A percentile compares a stretch with the other conserved stretches of the same genome.
phyloP scores from a whole-genome alignment of 2,113 vertebrate species.

The Ictidomys tridecemlineatus region DNA sequence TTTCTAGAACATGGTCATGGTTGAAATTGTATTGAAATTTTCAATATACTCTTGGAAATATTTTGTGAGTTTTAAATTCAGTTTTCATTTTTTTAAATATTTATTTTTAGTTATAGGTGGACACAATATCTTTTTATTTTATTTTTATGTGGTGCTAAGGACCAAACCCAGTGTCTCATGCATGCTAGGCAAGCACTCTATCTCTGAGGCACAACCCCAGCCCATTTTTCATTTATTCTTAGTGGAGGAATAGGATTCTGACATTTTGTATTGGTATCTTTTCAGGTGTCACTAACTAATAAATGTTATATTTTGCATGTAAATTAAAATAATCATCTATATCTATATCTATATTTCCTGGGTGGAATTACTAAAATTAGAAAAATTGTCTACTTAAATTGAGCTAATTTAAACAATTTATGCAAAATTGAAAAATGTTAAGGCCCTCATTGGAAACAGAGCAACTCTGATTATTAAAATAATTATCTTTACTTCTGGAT shows the following conservation, averaged over 20 bases:
- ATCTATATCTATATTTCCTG: neutral
- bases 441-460: neutral
- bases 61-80: neutral
- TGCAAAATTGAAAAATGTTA: neutral
- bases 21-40: constrained; percentile 28
- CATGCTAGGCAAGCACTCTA: too few relatives aligned
- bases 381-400: neutral
- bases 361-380: neutral
- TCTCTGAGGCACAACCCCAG: too few relatives aligned
- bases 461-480: constrained; percentile 14
- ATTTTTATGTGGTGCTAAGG: too few relatives aligned
- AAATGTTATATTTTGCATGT: neutral
- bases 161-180: too few relatives aligned
- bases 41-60: neutral
- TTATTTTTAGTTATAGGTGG: too few relatives aligned
- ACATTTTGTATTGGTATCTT: constrained; percentile 10
- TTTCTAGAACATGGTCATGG: neutral
- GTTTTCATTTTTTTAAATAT: neutral
- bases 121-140: too few relatives aligned
- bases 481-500: constrained; percentile 12
- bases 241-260: neutral
- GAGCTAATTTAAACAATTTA: neutral
- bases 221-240: constrained; percentile 13
- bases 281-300: constrained; percentile 10
- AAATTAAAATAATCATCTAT: neutral